Conservation (phyloP, 1,140 invertebrate species). For the Brachionus rubens region DNA sequence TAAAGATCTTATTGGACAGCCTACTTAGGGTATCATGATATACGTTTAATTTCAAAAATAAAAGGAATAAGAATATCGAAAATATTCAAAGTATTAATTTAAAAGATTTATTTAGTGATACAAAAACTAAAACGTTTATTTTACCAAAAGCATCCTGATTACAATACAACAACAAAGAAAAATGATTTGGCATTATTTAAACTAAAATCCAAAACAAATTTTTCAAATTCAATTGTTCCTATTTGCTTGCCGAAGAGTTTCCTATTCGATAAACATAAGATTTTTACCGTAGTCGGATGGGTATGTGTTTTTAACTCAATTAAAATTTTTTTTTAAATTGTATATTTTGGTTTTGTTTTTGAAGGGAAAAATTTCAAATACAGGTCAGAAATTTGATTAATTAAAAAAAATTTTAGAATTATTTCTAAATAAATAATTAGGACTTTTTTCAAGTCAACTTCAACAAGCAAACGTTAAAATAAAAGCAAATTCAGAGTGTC, state of each 20-base stretch:
- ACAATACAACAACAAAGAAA: conserved; percentile 2
- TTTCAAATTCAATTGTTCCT: neutral
- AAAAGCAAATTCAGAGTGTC: conserved; percentile 10
- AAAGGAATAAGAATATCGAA: conserved; percentile 26
- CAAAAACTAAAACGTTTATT: neutral
- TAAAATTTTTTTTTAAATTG: too few species aligned
- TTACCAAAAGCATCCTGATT: conserved; percentile 2
- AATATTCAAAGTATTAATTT: neutral
- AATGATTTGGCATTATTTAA: conserved; percentile 42
- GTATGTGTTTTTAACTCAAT: neutral
- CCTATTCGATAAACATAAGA: neutral
- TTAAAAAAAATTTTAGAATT: neutral
- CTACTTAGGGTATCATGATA: conserved; percentile 41
- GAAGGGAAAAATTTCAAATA: conserved; percentile 18
- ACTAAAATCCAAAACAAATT: neutral
- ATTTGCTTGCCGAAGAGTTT: conserved; percentile 3
- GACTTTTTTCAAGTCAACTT: neutral
- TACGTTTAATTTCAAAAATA: neutral
- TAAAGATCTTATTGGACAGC: conserved; percentile 5
- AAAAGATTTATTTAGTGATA: neutral
- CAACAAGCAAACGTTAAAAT: neutral
- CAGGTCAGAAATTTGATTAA: neutral
- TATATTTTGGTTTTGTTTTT: neutral
- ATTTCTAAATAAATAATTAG: neutral
- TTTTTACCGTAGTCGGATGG: conserved; percentile 17